Evolutionary conservation across 2,113 vertebrate genomes (phyloP).

Genomic region (Casuarius casuarius): DNA sequence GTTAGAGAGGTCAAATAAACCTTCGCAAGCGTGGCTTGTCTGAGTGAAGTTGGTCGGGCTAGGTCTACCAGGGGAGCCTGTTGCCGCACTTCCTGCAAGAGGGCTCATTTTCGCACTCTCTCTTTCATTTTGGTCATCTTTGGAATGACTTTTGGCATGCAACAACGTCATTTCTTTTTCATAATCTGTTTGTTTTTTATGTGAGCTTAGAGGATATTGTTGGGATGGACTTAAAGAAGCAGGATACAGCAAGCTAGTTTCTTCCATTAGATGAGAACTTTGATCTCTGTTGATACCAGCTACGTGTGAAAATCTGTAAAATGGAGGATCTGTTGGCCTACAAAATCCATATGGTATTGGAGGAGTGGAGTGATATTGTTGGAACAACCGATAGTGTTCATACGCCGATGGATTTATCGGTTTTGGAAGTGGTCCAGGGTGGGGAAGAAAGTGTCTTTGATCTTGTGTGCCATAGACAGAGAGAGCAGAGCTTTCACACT

Average conservation of each 20-base stretch:
- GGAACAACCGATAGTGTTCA: conserved; percentile 86
- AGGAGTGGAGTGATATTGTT: conserved; percentile 79
- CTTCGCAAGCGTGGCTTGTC: conserved; percentile 74
- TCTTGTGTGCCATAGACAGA: conserved; percentile 82
- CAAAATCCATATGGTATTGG: conserved; percentile 84
- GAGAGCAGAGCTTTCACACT: conserved; percentile 74
- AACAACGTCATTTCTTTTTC: conserved; percentile 71
- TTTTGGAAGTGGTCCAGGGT: conserved; percentile 78
- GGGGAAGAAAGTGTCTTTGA: conserved; percentile 86
- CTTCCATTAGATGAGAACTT: conserved; percentile 77
- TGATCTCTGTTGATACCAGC: conserved; percentile 78
- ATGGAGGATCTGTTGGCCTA: conserved; percentile 78
- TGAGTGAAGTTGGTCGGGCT: conserved; percentile 87
- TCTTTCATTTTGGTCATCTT: conserved; percentile 77
- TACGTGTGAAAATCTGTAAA: conserved; percentile 77
- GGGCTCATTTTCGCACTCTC: conserved; percentile 89
- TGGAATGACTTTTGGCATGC: conserved; percentile 67
- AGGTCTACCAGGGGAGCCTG: conserved; percentile 92
- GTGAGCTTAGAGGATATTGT: conserved; percentile 66
- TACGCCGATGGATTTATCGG: conserved; percentile 73
- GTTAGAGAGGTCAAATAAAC: conserved; percentile 63
- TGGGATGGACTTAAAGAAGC: conserved; percentile 72
- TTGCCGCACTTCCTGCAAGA: conserved; percentile 87
- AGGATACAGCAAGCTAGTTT: conserved; percentile 75
- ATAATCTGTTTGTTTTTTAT: conserved; percentile 65